Conservation (phyloP, 2,888 invertebrate genomes). For the Aleiodes testaceus region DNA sequence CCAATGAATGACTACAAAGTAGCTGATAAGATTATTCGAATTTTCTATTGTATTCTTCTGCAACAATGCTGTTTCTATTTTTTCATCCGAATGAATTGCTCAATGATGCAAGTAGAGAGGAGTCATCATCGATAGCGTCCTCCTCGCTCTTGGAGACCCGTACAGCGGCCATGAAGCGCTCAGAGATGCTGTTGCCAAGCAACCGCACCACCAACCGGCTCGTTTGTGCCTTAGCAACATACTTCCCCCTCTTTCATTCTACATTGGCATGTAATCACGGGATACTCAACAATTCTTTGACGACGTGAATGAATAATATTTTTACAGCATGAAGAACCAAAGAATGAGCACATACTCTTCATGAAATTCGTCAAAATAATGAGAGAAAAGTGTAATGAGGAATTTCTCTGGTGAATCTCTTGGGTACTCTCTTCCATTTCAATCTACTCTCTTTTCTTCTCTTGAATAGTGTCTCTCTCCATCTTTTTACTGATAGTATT, state of each 20-base stretch:
- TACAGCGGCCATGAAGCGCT: constrained; percentile 43
- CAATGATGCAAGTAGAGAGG: constrained; percentile 6
- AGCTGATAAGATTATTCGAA: background rate
- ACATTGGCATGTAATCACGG: constrained; percentile 1
- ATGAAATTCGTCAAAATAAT: too few species aligned
- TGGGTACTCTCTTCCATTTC: background rate
- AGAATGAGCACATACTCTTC: too few species aligned
- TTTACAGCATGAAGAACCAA: background rate
- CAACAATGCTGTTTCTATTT: background rate
- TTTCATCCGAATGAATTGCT: constrained; percentile 1
- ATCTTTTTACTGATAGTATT: background rate
- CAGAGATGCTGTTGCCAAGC: constrained; percentile 67
- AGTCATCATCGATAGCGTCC: constrained; percentile 39
- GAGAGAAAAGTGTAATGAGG: background rate
- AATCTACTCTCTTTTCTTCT: background rate
- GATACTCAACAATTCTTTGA: background rate
- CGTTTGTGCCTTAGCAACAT: constrained; percentile 61
- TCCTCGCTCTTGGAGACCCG: too few species aligned
- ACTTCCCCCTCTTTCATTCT: constrained; percentile 34
- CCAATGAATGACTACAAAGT: background rate
- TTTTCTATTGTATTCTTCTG: background rate
- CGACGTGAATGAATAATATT: background rate
- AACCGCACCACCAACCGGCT: constrained; percentile 66
- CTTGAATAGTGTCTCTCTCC: background rate
- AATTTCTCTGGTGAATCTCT: background rate